Conservation (phyloP, 2,888 invertebrate genomes). For the Phorcus lineatus region DNA sequence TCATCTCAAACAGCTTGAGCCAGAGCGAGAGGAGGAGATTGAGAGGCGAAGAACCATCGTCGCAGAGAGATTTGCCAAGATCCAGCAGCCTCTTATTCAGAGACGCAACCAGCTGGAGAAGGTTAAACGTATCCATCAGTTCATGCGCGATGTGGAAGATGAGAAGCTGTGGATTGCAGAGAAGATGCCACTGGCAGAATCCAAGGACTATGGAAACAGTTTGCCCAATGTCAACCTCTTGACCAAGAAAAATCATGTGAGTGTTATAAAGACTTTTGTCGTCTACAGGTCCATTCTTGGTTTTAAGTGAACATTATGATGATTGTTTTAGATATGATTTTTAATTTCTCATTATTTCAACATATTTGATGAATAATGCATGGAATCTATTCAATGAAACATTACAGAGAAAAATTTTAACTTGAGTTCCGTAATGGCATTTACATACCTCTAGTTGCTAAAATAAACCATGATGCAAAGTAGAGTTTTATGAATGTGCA, state of each 20-base stretch:
- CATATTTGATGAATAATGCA: no score
- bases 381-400: no score
- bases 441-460: no score
- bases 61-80: constrained; percentile 93
- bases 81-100: constrained; percentile 93
- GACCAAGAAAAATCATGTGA: constrained; percentile 93
- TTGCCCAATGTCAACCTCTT: constrained; percentile 97
- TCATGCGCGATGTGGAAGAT: constrained; percentile 98
- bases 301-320: no score
- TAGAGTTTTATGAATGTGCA: no score
- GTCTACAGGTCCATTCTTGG: no score
- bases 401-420: no score
- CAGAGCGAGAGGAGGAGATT: constrained; percentile 97
- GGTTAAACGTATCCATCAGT: constrained; percentile 87
- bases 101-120: constrained; percentile 91
- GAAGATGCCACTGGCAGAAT: constrained; percentile 94
- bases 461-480: no score
- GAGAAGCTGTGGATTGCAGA: constrained; percentile 98
- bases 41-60: constrained; percentile 95
- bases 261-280: constrained; percentile 24
- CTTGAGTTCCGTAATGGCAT: no score
- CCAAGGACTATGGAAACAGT: constrained; percentile 95
- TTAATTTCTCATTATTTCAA: no score
- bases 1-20: constrained; percentile 93
- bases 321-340: no score